These are phyloP conservation scores for Halichoeres trimaculatus DNA, from an alignment of 2,113 vertebrate genomes.

Conservation along the genomic window DNA sequence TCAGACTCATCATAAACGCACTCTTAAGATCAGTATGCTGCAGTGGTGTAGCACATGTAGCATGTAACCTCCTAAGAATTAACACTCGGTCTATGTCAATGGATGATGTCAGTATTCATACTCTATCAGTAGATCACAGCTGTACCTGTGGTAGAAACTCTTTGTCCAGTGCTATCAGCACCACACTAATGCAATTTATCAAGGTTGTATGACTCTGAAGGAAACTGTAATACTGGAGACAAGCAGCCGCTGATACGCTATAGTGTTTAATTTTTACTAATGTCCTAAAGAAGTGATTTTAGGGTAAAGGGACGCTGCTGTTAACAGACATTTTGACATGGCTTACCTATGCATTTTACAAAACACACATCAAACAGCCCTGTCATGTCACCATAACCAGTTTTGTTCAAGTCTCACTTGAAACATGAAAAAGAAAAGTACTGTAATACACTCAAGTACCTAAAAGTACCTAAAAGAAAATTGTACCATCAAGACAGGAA, in stretches of 20 bases:
- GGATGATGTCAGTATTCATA: conserved; percentile 16
- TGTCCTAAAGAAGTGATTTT: background rate
- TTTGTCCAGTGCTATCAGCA: background rate
- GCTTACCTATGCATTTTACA: background rate
- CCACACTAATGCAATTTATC: background rate
- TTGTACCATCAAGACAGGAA: background rate
- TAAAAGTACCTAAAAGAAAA: background rate
- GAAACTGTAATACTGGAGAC: background rate
- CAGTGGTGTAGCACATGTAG: conserved; percentile 16
- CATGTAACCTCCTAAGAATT: conserved; percentile 4
- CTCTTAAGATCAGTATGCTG: background rate
- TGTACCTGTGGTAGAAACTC: conserved; percentile 1
- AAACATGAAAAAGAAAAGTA: no score
- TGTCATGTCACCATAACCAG: background rate
- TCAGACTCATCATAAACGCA: background rate
- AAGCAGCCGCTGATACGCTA: background rate
- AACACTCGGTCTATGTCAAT: background rate
- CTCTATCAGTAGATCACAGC: conserved; percentile 4
- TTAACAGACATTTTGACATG: background rate
- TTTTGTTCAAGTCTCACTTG: background rate
- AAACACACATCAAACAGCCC: background rate
- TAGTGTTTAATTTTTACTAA: background rate
- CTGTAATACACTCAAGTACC: no score
- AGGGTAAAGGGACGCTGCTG: background rate
- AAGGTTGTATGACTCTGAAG: background rate